Evolutionary conservation across 2,113 vertebrate species (phyloP).

Genomic region (Apaloderma vittatum): DNA sequence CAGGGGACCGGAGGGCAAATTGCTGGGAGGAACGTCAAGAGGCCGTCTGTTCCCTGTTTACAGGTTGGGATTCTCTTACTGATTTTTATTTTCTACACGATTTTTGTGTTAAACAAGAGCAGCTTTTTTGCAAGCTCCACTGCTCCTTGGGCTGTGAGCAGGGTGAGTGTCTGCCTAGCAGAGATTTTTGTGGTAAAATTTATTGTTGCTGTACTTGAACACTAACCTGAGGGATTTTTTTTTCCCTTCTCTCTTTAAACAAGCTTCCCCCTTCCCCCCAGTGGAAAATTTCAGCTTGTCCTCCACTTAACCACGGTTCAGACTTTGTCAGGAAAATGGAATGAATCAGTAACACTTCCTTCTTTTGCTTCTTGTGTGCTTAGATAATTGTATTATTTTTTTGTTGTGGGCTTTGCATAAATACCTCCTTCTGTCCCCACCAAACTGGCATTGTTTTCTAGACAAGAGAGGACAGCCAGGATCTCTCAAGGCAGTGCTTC

Average conservation of each 20-base stretch:
- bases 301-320: neutral
- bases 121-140: neutral
- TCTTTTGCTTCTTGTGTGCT: neutral
- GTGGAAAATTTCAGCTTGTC: conserved; percentile 34
- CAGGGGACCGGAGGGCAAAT: neutral
- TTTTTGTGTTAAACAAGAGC: neutral
- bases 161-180: neutral
- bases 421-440: neutral
- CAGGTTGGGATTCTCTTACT: neutral
- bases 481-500: neutral
- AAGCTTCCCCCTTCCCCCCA: neutral
- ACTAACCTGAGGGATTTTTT: neutral
- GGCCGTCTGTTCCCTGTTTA: neutral
- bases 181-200: conserved; percentile 6
- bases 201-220: neutral
- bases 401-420: neutral
- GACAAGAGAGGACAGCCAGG: neutral
- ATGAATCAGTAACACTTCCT: neutral
- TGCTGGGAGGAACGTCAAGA: neutral
- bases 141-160: neutral
- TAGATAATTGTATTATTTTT: neutral
- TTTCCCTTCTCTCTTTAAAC: conserved; percentile 5
- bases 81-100: neutral
- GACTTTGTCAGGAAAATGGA: neutral
- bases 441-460: neutral